Base-by-base conservation (phyloP, 1,140 invertebrate genomes). In the Anthonomus grandis region DNA sequence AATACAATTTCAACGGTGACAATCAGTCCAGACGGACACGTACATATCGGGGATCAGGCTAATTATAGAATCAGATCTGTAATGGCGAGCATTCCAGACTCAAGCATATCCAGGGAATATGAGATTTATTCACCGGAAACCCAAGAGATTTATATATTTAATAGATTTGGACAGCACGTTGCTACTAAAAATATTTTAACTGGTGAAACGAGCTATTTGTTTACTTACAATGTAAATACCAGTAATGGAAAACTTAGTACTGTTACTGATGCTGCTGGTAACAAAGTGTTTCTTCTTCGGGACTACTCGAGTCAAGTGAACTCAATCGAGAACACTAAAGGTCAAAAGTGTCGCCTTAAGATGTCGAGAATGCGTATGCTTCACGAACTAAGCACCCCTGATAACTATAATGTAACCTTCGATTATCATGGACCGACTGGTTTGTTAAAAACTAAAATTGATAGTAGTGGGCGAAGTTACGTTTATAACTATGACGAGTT, bases 401-500 rank as follows among this genome's bases (percentile, higher is more conserved):
- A 95, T 66, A 94, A 95, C 75, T 91, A 91, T 64, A 93, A 93
- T 64, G 85, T 91, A 0, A 93, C 90, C 0, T 95, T 97, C 70
- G 92, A 94, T 59, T 98, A 98, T 73, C 86, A 95, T 63, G 87
- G 88, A 2, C 86, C 89, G 0, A 90, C 87, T 2, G 95, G 93
- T 0, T 75, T 98, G 18, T 71, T 98, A 9, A 89, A 91, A 63
- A 89, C 89, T 0, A 91, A 93, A 71, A 78, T 91, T 31, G 92
- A 95, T 68, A 92, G 90, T 23, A 90, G 91, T 3, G 95, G 94
- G 2, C 80, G 92, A 49, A 91, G 90, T 47, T 95, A 92, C 68
- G 89, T 95, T 1, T 98, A 97, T 72, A 89, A 92, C 68, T 98
- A 97, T 68, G 93, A 98, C 69, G 89, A 92, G 68, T 96, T 95